Percentiles rank a stretch among this genome's conserved stretches.
These are phyloP conservation scores for Hemitrygon akajei DNA, from an alignment of 2,797 vertebrate species.

Conservation along the genomic window DNA sequence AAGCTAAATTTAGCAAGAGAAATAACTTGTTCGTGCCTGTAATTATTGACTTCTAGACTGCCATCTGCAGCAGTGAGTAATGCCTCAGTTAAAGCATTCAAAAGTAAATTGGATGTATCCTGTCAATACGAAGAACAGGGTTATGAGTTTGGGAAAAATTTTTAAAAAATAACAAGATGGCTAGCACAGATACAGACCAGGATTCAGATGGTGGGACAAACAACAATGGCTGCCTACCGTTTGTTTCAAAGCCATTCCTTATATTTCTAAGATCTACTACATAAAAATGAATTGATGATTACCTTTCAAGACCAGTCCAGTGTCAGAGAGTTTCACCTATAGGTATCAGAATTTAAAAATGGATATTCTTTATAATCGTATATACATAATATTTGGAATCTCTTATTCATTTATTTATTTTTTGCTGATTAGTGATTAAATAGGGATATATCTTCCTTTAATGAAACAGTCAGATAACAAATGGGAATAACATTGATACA, in stretches of 20 bases:
- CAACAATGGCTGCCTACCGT: not conserved
- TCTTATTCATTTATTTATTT: not conserved
- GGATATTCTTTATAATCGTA: not conserved
- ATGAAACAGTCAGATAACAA: not conserved
- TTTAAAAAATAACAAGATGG: not conserved
- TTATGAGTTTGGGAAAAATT: not conserved
- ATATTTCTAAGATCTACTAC: not conserved
- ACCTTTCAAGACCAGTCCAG: not conserved
- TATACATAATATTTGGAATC: not conserved
- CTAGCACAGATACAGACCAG: not conserved
- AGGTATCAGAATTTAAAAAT: not conserved
- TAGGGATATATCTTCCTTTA: not conserved
- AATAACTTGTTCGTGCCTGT: slow-evolving; percentile 2
- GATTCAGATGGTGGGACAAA: not conserved
- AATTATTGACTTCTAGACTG: slow-evolving; percentile 20
- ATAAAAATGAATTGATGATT: not conserved
- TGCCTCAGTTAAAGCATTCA: not conserved
- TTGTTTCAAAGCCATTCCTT: not conserved
- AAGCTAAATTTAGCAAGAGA: not conserved
- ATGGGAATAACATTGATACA: not conserved
- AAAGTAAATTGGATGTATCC: not conserved
- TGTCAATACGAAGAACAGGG: not conserved
- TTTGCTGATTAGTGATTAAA: not conserved
- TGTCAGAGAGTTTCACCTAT: not conserved
- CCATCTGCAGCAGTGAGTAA: not conserved